Conservation (phyloP, 2,888 invertebrate genomes). For the Rugalucina vietnamica region DNA sequence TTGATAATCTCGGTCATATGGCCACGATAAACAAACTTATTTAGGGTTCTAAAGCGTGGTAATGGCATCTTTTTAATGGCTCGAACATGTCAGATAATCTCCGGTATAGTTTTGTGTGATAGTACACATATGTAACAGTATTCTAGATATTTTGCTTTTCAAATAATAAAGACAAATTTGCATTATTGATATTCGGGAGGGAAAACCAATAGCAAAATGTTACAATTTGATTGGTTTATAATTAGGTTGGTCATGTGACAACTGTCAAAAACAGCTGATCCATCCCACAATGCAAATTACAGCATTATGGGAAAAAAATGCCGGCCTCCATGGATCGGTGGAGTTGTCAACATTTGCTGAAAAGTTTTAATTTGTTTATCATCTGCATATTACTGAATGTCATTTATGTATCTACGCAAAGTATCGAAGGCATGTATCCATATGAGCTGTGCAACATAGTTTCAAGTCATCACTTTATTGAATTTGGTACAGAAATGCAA, state of each 20-base stretch:
- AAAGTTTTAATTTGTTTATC: constrained; percentile 19
- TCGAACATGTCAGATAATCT: too few relatives aligned
- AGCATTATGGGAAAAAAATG: constrained; percentile 70
- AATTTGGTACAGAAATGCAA: too few relatives aligned
- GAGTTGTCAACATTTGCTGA: constrained; percentile 21
- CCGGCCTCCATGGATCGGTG: constrained; percentile 63
- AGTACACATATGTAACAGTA: too few relatives aligned
- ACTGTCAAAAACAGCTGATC: constrained; percentile 61
- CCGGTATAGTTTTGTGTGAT: too few relatives aligned
- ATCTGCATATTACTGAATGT: constrained; percentile 34
- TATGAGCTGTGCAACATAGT: constrained; percentile 63
- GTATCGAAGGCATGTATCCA: constrained; percentile 40
- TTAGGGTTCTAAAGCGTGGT: neutral
- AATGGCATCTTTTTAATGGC: too few relatives aligned
- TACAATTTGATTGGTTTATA: constrained; percentile 63
- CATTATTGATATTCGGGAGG: neutral
- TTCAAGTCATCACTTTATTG: too few relatives aligned
- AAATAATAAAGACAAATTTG: too few relatives aligned
- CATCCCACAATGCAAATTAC: constrained; percentile 71
- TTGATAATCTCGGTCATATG: neutral
- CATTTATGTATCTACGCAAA: constrained; percentile 28
- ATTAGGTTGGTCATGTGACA: constrained; percentile 66
- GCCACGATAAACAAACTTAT: neutral
- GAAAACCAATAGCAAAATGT: neutral
- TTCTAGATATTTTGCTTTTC: too few relatives aligned